Base-by-base conservation (phyloP, 30 jellyfish, hydroid and myxozoan genomes). In the Hydractinia symbiolongicarpus region DNA sequence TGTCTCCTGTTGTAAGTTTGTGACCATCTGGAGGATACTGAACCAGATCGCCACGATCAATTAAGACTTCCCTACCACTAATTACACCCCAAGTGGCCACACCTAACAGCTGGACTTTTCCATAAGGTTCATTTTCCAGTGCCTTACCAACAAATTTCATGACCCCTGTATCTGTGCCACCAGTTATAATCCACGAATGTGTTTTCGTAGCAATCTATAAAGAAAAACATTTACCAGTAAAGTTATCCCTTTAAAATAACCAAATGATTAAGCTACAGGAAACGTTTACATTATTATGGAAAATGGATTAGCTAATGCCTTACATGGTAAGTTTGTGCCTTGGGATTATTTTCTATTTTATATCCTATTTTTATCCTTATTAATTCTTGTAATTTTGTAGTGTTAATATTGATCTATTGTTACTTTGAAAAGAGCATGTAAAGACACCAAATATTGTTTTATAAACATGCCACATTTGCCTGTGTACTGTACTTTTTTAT, bases 71-170 rank as follows among this genome's bases (percentile, higher is more conserved):
- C 19, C 74, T 44, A 13, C 74, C 74, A 64, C 52, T 64, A n/a
- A 64, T 64, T n/a, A 64, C 17, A n/a, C 74, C 74, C 74, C 74
- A 64, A 64, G 52, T n/a, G 16, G 19, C 40, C 74, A 64, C 74
- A 64, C 74, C 74, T 64, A 64, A n/a, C 17, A 64, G 40, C 40
- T 44, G 4, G 4, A n/a, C 40, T 13, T 13, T 64, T 7, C 40
- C 74, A 64, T 64, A 44, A n/a, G 52, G 19, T 64, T 64, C 74
- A 64, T 13, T 64, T 13, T 64, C 74, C 74, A 64, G 17, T 64
- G 17, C 17, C 40, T 64, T 51, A 5, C 74, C 74, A 13, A 64
- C 40, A 64, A 64, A 64, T 51, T 64, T 64, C 74, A 64, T 64
- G 52, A 64, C 74, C 19, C 74, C 74, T 6, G 19, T 13, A 64